Evolutionary conservation across 2,797 vertebrate species (phyloP).

Genomic region (Propithecus deckenii): DNA sequence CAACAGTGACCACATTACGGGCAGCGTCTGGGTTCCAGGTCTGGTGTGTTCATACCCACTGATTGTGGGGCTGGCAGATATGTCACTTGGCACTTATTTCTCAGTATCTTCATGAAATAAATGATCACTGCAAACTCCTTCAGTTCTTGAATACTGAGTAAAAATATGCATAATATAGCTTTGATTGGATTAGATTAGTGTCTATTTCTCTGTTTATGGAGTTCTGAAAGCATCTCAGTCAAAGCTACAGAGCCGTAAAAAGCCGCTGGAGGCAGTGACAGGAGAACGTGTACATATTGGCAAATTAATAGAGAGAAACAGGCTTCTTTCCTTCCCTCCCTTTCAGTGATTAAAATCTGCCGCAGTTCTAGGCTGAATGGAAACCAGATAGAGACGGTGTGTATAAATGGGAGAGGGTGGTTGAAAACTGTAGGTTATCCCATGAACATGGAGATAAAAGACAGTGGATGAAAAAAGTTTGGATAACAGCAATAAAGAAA

Average conservation of each 20-base stretch:
- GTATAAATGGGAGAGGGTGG: not conserved
- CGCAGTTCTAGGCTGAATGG: not conserved
- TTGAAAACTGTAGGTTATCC: not conserved
- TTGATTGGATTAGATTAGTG: not conserved
- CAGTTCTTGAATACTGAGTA: not conserved
- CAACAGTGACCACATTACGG: not conserved
- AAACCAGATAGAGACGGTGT: not conserved
- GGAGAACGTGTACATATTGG: rapidly evolving
- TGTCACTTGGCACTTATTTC: not conserved
- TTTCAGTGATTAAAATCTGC: not conserved
- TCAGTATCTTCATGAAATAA: not conserved
- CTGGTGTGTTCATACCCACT: not conserved
- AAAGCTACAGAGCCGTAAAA: not conserved
- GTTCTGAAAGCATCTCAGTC: not conserved
- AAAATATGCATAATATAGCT: not conserved
- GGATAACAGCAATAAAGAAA: not conserved
- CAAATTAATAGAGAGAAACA: not conserved
- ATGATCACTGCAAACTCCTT: not conserved
- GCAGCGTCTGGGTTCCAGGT: not conserved
- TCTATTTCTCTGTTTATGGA: not conserved
- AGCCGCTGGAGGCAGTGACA: not conserved
- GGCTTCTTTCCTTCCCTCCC: not conserved
- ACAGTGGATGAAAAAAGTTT: not conserved
- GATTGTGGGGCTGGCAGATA: not conserved
- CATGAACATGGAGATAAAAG: not conserved